phyloP scores from a whole-genome alignment of 2,797 vertebrate genomes.

The Scolopax rusticola region DNA sequence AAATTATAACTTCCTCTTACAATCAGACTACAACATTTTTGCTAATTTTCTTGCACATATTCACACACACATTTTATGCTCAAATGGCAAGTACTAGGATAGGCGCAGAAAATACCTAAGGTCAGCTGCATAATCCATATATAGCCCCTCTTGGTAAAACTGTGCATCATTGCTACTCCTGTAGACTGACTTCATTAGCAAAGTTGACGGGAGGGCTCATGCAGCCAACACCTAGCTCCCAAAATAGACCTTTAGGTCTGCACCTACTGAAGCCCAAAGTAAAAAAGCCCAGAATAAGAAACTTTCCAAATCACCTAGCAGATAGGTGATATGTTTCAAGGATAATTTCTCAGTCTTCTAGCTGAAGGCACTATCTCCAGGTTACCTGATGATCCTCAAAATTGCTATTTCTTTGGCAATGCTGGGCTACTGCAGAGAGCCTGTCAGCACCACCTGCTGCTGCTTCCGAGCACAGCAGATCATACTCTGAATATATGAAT shows the following conservation, averaged over 20 bases:
- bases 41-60: neutral
- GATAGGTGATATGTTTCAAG: neutral
- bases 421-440: neutral
- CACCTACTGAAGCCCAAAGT: neutral
- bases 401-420: neutral
- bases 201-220: neutral
- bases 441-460: neutral
- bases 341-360: neutral
- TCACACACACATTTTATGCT: neutral
- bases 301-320: neutral
- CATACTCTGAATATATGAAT: neutral
- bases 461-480: neutral
- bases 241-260: neutral
- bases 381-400: neutral
- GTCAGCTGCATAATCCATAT: neutral
- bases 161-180: neutral
- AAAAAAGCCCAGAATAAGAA: neutral
- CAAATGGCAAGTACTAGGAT: rapidly evolving
- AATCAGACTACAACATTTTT: neutral
- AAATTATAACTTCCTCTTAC: neutral
- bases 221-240: neutral
- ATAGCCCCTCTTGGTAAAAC: neutral
- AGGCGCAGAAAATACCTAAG: neutral
- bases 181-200: neutral
- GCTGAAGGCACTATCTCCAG: neutral